phyloP scores from a whole-genome alignment of 2,113 vertebrate species.

The Rhipidura dahli region DNA sequence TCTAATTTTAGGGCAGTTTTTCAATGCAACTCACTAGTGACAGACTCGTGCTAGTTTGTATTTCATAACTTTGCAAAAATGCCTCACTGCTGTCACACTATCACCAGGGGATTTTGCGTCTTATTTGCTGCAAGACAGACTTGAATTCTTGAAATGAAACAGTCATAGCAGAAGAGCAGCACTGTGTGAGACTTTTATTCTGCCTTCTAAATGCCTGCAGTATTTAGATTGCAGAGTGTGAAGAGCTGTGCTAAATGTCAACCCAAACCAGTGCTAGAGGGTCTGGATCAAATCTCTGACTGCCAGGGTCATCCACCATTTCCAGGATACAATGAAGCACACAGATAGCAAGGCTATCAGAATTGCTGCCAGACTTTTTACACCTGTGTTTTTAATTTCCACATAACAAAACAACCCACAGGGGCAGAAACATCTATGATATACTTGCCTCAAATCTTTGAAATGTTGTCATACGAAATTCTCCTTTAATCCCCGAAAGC shows the following conservation, averaged over 20 bases:
- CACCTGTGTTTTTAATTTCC: not conserved
- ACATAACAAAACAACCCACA: not conserved
- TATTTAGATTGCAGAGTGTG: not conserved
- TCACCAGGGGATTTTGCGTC: not conserved
- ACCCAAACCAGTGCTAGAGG: not conserved
- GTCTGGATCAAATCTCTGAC: not conserved
- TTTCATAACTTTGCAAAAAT: not conserved
- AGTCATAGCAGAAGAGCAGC: not conserved
- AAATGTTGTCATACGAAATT: slow-evolving; percentile 98
- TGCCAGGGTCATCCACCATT: not conserved
- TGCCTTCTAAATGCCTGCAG: not conserved
- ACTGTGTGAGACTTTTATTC: not conserved
- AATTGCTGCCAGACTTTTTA: not conserved
- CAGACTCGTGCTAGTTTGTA: fast-evolving
- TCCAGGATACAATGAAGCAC: not conserved
- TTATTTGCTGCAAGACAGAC: not conserved
- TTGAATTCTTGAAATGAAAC: not conserved
- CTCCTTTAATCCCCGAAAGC: slow-evolving; percentile 93
- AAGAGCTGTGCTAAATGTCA: not conserved
- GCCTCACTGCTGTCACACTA: not conserved
- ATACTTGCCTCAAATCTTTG: slow-evolving; percentile 98
- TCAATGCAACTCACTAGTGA: fast-evolving
- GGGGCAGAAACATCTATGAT: slow-evolving; percentile 1
- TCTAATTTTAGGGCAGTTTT: not conserved
- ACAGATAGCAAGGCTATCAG: not conserved